Evolutionary conservation across 2,797 vertebrate species (phyloP), one percentile per base, ranked within the genome.

Genomic region (Phyllotis vaccarum): DNA sequence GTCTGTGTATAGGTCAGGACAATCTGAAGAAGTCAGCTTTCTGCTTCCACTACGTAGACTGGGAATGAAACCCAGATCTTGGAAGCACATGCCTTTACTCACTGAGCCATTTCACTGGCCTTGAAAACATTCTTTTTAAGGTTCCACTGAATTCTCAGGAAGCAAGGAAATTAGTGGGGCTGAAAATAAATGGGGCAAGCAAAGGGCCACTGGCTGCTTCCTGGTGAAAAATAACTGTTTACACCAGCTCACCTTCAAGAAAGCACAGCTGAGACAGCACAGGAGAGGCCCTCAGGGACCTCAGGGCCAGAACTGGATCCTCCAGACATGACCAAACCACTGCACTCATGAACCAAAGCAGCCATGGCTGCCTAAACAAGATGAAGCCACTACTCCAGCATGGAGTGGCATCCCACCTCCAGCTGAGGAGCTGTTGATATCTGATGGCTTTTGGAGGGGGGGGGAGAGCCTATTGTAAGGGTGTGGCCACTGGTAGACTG

Each of bases 211-310:
- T 58, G 29, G 54, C 76, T 93, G 12, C 54, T 92, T 93, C 49
- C 85, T 68, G 40, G 68, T 88, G 93, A 58, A 94, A 93, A 66
- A 27, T 29, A 46, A 34, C 54, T 34, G 5, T 34, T 96, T 89
- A 89, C n/a, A 85, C 29, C 60, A 86, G 74, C 22, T 74, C 72
- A 79, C 79, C 14, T 75, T 74, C 64, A 78, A 87, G 34, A 93
- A 90, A 56, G 56, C 8, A 37, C 14, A 22, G 17, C n/a, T 75
- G 75, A 91, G 62, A 66, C 49, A 62, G 46, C 56, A 29, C 29
- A 22, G 83, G 70, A 91, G 49, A 19, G 43, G 3, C 37, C 37
- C 78, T 7, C 46, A n/a, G 74, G 24, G 37, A 94, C 58, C 72
- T 96, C 29, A 72, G 70, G 91, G 82, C 43, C 1, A 94, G 49